These are phyloP conservation scores for Myotis planiceps DNA, from an alignment of 2,797 vertebrate species.

Conservation along the genomic window DNA sequence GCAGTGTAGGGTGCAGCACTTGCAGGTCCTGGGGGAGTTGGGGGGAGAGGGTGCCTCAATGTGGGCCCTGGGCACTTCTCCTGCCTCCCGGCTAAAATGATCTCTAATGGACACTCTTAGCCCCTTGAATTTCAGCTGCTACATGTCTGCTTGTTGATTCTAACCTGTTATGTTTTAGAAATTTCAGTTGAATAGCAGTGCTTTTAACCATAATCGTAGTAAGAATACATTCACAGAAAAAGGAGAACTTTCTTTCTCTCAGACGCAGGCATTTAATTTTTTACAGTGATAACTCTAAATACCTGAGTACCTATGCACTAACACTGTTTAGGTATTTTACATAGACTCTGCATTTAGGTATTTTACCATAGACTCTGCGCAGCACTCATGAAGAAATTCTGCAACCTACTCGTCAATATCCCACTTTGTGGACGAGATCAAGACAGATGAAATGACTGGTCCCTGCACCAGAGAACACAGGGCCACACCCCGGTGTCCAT, in stretches of 20 bases:
- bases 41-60: not conserved
- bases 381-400: not conserved
- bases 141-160: not conserved
- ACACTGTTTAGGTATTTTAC: not conserved
- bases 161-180: not conserved
- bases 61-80: fast-evolving
- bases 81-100: not conserved
- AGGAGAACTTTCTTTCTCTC: constrained; percentile 42
- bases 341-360: not conserved
- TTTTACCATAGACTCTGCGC: not conserved
- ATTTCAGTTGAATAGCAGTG: constrained; percentile 38
- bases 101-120: not conserved
- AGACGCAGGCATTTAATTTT: not conserved
- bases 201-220: constrained; percentile 58
- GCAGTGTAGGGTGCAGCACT: too few relatives aligned
- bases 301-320: not conserved
- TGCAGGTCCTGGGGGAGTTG: too few relatives aligned
- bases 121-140: not conserved
- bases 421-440: not conserved
- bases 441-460: not conserved
- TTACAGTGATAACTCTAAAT: not conserved
- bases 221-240: constrained; percentile 52
- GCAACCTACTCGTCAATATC: not conserved
- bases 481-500: not conserved
- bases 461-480: not conserved